Evolutionary conservation across 1,140 invertebrate species (phyloP).

Genomic region (Cherax destructor): DNA sequence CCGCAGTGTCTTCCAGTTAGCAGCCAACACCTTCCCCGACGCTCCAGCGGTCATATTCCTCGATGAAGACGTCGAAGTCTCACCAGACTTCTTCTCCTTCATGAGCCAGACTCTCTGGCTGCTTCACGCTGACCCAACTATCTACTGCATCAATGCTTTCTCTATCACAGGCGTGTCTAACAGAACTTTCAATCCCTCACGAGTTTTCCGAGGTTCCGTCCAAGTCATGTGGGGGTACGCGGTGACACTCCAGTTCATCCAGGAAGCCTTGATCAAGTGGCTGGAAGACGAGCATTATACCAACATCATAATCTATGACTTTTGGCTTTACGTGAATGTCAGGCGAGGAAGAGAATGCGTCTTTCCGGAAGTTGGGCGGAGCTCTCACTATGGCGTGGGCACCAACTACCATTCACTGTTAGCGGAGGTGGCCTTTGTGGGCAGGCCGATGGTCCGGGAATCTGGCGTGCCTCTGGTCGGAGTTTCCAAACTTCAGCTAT

Average conservation of each 20-base stretch:
- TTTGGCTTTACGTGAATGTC: conserved; percentile 35
- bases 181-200: neutral
- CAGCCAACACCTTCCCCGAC: conserved; percentile 19
- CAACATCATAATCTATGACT: conserved; percentile 30
- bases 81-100: conserved; percentile 59
- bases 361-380: conserved; percentile 34
- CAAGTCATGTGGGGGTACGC: conserved; percentile 59
- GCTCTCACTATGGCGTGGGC: conserved; percentile 31
- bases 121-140: conserved; percentile 29
- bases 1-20: conserved; percentile 24
- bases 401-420: neutral
- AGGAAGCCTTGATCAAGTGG: conserved; percentile 42
- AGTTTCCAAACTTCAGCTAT: neutral
- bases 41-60: conserved; percentile 38
- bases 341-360: conserved; percentile 26
- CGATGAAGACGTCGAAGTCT: conserved; percentile 55
- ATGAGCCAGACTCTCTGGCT: conserved; percentile 54
- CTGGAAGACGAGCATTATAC: neutral
- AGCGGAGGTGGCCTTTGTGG: neutral
- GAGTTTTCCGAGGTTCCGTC: conserved; percentile 19
- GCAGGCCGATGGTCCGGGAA: conserved; percentile 7
- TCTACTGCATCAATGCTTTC: conserved; percentile 49
- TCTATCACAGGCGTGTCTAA: conserved; percentile 17
- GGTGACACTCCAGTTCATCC: conserved; percentile 14
- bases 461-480: conserved; percentile 5